Evolutionary conservation across 1,140 invertebrate species (phyloP).

Genomic region (Bombus superbus): DNA sequence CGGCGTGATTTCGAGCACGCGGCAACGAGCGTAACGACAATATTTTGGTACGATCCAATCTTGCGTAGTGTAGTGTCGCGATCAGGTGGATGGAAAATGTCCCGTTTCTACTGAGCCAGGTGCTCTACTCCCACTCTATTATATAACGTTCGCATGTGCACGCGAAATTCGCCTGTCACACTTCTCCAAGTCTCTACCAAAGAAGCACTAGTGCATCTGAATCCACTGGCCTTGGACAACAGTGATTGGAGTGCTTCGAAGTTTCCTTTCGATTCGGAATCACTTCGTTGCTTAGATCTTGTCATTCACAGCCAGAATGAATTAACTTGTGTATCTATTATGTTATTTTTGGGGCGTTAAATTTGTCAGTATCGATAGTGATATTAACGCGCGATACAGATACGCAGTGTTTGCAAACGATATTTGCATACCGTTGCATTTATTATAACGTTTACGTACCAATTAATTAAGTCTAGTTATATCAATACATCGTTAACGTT

Average conservation of each 20-base stretch:
- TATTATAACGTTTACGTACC: too few relatives aligned
- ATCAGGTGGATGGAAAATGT: conserved; percentile 68
- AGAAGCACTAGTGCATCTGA: neutral
- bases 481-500: too few relatives aligned
- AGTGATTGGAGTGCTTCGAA: neutral
- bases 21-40: conserved; percentile 62
- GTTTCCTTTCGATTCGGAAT: neutral
- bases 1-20: conserved; percentile 59
- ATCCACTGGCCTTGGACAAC: neutral
- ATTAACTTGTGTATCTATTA: neutral
- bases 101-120: conserved; percentile 41
- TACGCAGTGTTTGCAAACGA: too few relatives aligned
- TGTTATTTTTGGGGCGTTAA: neutral
- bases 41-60: conserved; percentile 68
- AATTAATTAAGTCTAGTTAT: too few relatives aligned
- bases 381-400: too few relatives aligned
- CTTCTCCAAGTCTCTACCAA: neutral
- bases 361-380: neutral
- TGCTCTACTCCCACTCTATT: conserved; percentile 24
- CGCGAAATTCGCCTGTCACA: neutral
- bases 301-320: neutral
- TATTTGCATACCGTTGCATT: too few relatives aligned
- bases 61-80: conserved; percentile 54
- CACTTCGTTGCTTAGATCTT: neutral
- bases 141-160: neutral